Base-by-base conservation (phyloP, 2,113 vertebrate genomes). In the Cyanocitta stelleri region DNA sequence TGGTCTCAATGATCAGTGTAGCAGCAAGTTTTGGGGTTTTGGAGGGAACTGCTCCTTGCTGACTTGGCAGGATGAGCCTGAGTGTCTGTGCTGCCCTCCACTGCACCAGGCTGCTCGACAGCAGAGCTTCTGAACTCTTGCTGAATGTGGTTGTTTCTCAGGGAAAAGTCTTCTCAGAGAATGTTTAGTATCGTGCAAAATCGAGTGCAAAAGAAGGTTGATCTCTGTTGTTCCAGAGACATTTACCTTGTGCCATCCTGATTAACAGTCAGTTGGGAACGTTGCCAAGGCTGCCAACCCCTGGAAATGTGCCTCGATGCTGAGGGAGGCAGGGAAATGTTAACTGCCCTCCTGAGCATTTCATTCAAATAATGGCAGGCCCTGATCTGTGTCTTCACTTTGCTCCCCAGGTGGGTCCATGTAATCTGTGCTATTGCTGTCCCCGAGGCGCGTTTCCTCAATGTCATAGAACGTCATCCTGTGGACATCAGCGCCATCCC, bases 341-440 rank as follows among this genome's bases (percentile, higher is more conserved):
- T 87, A 93, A 94, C 73, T 85, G 76, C 62, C 64, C 93, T 85
- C 93, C 64, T n/a, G 96, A 75, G 93, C 79, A 37, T 75, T 85
- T 59, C 37, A 46, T 32, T 85, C 44, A 58, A 33, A 32, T 12
- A 11, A 6, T 4, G 64, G 17, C 62, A 80, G 83, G 21, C 44
- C 62, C 63, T 93, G 79, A 78, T 87, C 72, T 77, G 27, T 87
- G 52, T 68, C 35, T 30, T 16, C 4, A 0, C 74, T 35, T 27
- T 59, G 71, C 30, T 97, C 37, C 61, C 37, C 95, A 99, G 99
- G 94, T 99, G 99, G 99, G 98, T 99, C 55, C 99, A 99, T 1
- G 97, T 99, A 16, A 98, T 99, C 96, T 99, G 99, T 75, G 99
- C 99, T 35, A 98, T 99, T 2, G 99, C 98, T 1, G 98, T 99